phyloP scores from a whole-genome alignment of 2,113 vertebrate species.

The Rana temporaria region DNA sequence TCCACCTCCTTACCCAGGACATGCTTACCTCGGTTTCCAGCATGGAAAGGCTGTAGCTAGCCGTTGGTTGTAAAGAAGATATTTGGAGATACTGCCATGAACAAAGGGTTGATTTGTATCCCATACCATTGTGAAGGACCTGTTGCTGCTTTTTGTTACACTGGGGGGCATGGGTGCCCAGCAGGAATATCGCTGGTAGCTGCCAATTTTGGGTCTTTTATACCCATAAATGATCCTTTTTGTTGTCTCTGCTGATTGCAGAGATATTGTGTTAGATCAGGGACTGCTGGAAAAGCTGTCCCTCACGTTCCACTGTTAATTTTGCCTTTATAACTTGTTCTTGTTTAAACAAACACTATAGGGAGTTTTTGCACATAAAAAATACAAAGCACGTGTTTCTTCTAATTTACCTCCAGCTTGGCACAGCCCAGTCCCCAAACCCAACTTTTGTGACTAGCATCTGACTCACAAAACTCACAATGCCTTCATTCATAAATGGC shows the following conservation, averaged over 20 bases:
- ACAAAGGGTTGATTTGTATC: background rate
- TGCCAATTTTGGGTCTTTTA: background rate
- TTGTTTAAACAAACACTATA: background rate
- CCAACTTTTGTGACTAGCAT: background rate
- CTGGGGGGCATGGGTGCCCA: background rate
- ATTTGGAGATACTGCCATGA: background rate
- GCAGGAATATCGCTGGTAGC: background rate
- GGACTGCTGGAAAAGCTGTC: background rate
- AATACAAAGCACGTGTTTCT: background rate
- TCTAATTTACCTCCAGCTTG: background rate
- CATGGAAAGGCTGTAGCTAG: slow-evolving; percentile 48
- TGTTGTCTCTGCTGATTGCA: background rate
- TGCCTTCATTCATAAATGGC: no score
- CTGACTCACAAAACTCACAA: slow-evolving; percentile 11
- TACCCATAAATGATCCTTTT: background rate
- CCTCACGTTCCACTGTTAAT: background rate
- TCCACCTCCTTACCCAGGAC: slow-evolving; percentile 47
- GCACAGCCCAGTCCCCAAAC: background rate
- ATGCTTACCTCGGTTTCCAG: slow-evolving; percentile 55
- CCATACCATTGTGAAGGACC: slow-evolving; percentile 28
- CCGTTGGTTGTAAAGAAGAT: slow-evolving; percentile 32
- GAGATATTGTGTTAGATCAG: background rate
- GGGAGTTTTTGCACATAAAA: background rate
- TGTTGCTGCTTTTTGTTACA: background rate
- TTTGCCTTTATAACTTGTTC: background rate